Conservation (phyloP, 2,113 vertebrate species). For the Ptychochromis oligacanthus region DNA sequence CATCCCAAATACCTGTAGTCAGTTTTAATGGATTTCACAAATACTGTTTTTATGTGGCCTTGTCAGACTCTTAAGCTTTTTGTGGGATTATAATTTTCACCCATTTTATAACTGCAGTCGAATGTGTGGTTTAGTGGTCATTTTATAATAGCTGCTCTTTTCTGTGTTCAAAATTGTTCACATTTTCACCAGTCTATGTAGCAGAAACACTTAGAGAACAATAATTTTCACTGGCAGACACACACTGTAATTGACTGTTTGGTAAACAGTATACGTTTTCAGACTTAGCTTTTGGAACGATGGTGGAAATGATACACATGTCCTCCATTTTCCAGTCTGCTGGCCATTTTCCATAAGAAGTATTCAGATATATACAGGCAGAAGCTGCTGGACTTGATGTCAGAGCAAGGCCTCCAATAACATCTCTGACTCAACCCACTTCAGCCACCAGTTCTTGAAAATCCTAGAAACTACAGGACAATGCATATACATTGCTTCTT, state of each 20-base stretch:
- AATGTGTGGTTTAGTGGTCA: not conserved
- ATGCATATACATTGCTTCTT: not conserved
- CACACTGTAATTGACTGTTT: not conserved
- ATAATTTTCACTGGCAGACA: not conserved
- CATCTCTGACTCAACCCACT: not conserved
- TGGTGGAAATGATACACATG: not conserved
- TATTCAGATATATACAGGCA: not conserved
- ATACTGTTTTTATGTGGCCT: not conserved
- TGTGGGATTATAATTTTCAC: not conserved
- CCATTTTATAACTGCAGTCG: not conserved
- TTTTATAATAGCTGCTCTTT: not conserved
- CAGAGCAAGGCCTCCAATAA: not conserved
- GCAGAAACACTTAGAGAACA: not conserved
- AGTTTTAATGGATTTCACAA: not conserved
- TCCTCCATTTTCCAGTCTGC: not conserved
- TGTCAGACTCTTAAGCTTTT: not conserved
- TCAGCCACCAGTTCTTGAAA: not conserved
- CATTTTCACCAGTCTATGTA: not conserved
- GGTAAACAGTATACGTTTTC: not conserved
- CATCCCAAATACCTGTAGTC: conserved; percentile 1
- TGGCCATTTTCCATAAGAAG: not conserved
- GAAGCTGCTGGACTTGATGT: not conserved
- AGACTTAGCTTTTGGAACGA: not conserved
- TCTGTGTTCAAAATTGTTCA: not conserved
- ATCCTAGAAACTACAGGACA: not conserved